Evolutionary conservation across 2,888 invertebrate genomes (phyloP).

Genomic region (Andrena fulva): DNA sequence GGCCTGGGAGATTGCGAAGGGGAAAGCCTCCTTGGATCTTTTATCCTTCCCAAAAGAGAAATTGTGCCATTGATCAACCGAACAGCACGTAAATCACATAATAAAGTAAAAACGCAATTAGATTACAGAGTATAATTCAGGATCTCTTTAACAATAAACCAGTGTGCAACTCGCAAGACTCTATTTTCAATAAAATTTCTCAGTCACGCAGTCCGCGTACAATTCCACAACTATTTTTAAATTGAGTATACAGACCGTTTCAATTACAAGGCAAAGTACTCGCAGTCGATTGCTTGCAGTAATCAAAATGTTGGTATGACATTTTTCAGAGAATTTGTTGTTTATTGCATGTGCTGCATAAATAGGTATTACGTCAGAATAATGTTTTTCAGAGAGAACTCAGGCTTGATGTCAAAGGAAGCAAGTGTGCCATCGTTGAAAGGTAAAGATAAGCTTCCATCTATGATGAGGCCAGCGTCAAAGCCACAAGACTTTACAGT

Average conservation of each 20-base stretch:
- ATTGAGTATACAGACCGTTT: too few relatives aligned
- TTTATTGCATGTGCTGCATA: not conserved
- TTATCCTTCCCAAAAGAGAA: not conserved
- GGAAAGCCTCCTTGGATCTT: not conserved
- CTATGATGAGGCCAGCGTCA: slow-evolving; percentile 95
- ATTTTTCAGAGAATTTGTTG: not conserved
- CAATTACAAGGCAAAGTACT: too few relatives aligned
- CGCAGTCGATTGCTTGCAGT: not conserved
- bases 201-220: too few relatives aligned
- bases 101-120: not conserved
- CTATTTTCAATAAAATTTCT: too few relatives aligned
- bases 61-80: not conserved
- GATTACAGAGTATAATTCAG: not conserved
- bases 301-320: not conserved
- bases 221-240: too few relatives aligned
- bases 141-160: not conserved
- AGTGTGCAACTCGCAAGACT: too few relatives aligned
- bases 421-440: slow-evolving; percentile 97
- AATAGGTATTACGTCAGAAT: slow-evolving; percentile 46
- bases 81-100: not conserved
- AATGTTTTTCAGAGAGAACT: slow-evolving; percentile 94
- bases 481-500: slow-evolving; percentile 94
- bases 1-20: not conserved
- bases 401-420: slow-evolving; percentile 91
- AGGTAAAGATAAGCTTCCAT: slow-evolving; percentile 95